A percentile compares a stretch with the other conserved stretches of the same genome.
These are phyloP conservation scores for Echeneis naucrates DNA, from an alignment of 2,797 vertebrate species.

Conservation along the genomic window DNA sequence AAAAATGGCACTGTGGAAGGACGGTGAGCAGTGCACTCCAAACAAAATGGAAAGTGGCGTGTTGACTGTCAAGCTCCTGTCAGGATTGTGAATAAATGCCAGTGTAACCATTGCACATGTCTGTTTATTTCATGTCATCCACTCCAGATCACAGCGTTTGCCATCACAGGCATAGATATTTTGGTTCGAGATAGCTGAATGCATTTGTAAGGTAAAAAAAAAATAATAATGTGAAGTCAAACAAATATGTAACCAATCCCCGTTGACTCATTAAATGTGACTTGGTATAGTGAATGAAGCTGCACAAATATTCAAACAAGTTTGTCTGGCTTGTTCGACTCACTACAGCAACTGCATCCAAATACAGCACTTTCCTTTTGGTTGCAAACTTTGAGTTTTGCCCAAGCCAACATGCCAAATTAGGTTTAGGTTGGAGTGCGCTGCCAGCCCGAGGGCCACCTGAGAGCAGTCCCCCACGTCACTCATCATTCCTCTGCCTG, in stretches of 20 bases:
- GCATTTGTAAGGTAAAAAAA: background rate
- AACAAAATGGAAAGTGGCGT: slow-evolving; percentile 19
- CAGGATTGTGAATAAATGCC: slow-evolving; percentile 6
- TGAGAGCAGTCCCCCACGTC: slow-evolving; percentile 49
- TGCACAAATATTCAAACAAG: slow-evolving; percentile 24
- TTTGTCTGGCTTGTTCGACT: slow-evolving; percentile 11
- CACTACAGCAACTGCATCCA: slow-evolving; percentile 28
- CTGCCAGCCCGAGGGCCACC: slow-evolving; percentile 56
- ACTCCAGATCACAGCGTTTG: slow-evolving; percentile 1
- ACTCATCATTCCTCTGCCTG: slow-evolving; percentile 5
- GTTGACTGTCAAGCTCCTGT: slow-evolving; percentile 35
- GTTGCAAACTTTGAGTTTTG: slow-evolving; percentile 18
- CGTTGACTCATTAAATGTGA: slow-evolving; percentile 19
- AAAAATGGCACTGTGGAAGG: background rate
- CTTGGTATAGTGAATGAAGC: slow-evolving; percentile 6
- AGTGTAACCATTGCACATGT: slow-evolving; percentile 11
- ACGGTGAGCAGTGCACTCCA: background rate
- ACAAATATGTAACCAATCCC: slow-evolving; percentile 3
- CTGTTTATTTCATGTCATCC: background rate
- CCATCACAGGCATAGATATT: background rate
- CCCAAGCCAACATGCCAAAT: slow-evolving; percentile 29
- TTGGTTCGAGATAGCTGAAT: background rate
- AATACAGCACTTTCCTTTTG: slow-evolving; percentile 31
- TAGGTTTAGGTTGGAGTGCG: slow-evolving; percentile 35
- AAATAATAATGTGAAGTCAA: background rate